Evolutionary conservation across 2,888 invertebrate genomes (phyloP), one percentile per base, ranked within the genome.

Genomic region (Pachliopta kotzebuea): DNA sequence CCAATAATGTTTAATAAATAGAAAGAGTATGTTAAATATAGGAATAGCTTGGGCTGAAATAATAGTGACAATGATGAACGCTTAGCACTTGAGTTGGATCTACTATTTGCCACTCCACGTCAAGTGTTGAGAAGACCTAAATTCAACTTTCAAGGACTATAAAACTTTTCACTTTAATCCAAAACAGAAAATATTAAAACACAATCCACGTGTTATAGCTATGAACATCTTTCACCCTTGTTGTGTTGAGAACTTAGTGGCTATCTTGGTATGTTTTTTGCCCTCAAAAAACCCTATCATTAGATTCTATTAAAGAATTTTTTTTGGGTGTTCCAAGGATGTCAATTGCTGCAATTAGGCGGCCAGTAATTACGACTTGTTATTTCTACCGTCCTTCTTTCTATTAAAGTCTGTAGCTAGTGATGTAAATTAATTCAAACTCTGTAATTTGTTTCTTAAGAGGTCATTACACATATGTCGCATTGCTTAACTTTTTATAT

Each of bases 291-390:
- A 83, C 83, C 83, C 84, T 82, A 82, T 84, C 79, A 88, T 88
- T 87, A 87, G 77, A 79, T 81, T 79, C 80, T 69, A 83, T 84
- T 82, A 80, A 75, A 79, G 72, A 73, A 76, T 80, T 45, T 45
- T 82, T 80, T 81, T 83, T 80, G 81, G 79, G 72, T 71, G 69
- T 70, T 68, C 73, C 81, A 84, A 83, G 83, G 83, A 86, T 86
- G 84, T 85, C 86, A 86, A 86, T 82, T 81, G 81, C 77, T 70
- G 76, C 79, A 86, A 85, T 85, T 86, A 88, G 77, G 76, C 74
- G 72, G 69, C 69, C 76, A 74, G 81, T 88, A 88, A 88, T 88
- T 88, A 86, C 76, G 78, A 77, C 79, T 83, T 84, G 83, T 83
- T 84, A 85, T 79, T 76, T 79, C 79, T 80, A 76, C 79, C 75